Percentiles rank a stretch among this genome's conserved stretches.
Conservation (phyloP, 2,888 invertebrate genomes). For the Noctua janthe region DNA sequence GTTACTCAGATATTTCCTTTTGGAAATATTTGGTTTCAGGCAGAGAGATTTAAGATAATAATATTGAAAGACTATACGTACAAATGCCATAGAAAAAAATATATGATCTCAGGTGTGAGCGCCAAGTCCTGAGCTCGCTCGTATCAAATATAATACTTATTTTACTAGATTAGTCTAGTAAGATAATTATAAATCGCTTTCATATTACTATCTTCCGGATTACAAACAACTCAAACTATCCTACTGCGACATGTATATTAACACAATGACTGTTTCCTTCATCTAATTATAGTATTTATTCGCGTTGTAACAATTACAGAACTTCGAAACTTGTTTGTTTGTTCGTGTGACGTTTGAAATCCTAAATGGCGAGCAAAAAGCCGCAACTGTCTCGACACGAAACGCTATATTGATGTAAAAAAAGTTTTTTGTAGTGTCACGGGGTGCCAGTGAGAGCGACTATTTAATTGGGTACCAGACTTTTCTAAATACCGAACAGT, state of each 20-base stretch:
- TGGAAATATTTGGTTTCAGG: not conserved
- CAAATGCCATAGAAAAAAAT: not conserved
- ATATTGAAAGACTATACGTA: not conserved
- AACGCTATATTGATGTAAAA: constrained; percentile 66
- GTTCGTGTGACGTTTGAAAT: constrained; percentile 60
- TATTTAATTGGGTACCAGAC: not conserved
- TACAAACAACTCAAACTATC: too few species aligned
- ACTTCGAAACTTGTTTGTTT: constrained; percentile 46
- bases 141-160: too few species aligned
- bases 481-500: too few species aligned
- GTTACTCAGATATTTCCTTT: not conserved
- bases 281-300: constrained; percentile 12
- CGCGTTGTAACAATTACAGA: constrained; percentile 20
- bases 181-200: too few species aligned
- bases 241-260: not conserved
- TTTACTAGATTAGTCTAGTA: too few species aligned
- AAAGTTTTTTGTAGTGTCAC: constrained; percentile 52
- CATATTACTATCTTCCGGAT: too few species aligned
- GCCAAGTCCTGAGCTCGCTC: too few species aligned
- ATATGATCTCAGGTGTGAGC: too few species aligned
- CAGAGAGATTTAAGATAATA: not conserved
- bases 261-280: not conserved
- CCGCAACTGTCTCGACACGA: constrained; percentile 59
- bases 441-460: constrained; percentile 47
- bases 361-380: constrained; percentile 61